Conservation (phyloP, 2,113 vertebrate genomes). For the Xenus cinereus region DNA sequence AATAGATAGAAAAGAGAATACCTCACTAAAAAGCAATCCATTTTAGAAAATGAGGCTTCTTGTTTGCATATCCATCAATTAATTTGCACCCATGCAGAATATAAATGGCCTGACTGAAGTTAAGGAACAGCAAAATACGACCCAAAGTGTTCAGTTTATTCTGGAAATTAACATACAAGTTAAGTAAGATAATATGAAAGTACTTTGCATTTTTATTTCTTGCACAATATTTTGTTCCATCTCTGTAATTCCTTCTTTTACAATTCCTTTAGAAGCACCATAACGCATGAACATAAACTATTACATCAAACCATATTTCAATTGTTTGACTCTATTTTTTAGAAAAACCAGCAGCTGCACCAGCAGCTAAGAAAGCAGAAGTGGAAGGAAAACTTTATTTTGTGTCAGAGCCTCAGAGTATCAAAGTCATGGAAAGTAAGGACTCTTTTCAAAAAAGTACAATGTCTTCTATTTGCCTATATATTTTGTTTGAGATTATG, state of each 20-base stretch:
- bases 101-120: background rate
- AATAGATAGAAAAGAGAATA: background rate
- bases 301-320: background rate
- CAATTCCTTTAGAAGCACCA: background rate
- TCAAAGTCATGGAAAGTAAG: conserved; percentile 90
- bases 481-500: background rate
- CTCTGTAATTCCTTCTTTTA: background rate
- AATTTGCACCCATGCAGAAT: background rate
- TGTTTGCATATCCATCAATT: background rate
- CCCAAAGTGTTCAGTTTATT: background rate
- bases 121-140: background rate
- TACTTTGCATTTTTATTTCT: background rate
- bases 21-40: background rate
- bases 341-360: conserved; percentile 81
- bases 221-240: background rate
- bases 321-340: conserved; percentile 44
- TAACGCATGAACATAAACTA: background rate
- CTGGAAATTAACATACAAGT: background rate
- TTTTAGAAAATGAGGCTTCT: background rate
- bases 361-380: conserved; percentile 76
- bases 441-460: background rate
- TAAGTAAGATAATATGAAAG: background rate
- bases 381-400: conserved; percentile 91
- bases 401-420: conserved; percentile 86
- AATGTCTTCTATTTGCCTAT: background rate